Percentiles rank a stretch among this genome's conserved stretches.
Conservation (phyloP, 2,797 vertebrate genomes). For the Anniella stebbinsi region DNA sequence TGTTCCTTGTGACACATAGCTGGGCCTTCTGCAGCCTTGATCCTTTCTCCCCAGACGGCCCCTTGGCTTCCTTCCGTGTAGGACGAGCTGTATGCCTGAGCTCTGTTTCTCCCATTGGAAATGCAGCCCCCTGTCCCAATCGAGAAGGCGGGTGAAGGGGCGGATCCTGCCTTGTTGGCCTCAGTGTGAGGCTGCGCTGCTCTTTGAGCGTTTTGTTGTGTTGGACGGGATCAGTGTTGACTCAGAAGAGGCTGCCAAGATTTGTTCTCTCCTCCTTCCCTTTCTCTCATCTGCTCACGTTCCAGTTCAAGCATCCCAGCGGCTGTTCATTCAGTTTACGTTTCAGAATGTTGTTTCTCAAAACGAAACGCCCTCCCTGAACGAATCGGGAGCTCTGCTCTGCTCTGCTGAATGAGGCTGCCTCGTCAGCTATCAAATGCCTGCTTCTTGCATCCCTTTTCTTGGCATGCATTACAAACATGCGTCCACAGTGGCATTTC, state of each 20-base stretch:
- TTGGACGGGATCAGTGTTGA: background rate
- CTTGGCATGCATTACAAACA: background rate
- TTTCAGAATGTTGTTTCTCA: background rate
- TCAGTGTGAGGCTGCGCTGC: too few species aligned
- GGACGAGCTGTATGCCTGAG: background rate
- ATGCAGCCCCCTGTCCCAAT: background rate
- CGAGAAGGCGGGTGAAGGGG: background rate
- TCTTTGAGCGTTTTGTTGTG: background rate
- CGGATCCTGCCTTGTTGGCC: background rate
- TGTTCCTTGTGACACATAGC: background rate
- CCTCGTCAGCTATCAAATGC: background rate
- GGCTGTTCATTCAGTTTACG: background rate
- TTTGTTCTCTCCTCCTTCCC: background rate
- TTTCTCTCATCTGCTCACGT: background rate
- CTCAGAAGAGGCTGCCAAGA: background rate
- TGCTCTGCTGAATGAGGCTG: constrained; percentile 9
- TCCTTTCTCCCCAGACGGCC: background rate
- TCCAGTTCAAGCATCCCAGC: background rate
- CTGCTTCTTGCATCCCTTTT: background rate
- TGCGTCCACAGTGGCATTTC: background rate
- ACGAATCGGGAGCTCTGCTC: background rate
- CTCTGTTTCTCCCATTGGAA: background rate
- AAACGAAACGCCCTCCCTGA: background rate
- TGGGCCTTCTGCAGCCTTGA: background rate
- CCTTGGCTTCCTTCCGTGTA: background rate